Percentiles rank a stretch among this genome's conserved stretches.
Evolutionary conservation across 2,888 invertebrate species (phyloP).

Genomic region (Oxycera nigricornis): DNA sequence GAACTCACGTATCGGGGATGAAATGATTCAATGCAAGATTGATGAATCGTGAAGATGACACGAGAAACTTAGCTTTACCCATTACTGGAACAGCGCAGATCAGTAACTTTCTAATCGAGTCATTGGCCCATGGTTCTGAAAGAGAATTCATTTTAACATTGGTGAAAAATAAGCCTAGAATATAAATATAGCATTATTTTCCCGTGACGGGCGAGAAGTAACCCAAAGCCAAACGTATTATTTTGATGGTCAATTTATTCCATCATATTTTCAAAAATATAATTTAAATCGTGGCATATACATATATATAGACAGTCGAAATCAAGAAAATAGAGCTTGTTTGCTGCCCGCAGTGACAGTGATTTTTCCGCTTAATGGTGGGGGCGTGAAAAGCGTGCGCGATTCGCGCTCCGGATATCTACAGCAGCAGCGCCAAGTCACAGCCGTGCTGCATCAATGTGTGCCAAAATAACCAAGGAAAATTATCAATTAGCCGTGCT

Average conservation of each 20-base stretch:
- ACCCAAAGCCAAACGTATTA: background rate
- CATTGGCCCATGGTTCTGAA: conserved; percentile 46
- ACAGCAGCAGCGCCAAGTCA: background rate
- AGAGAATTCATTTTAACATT: conserved; percentile 1
- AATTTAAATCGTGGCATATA: background rate
- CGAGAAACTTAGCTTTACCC: conserved; percentile 54
- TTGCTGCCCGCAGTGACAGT: background rate
- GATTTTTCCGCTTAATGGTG: background rate
- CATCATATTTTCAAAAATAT: background rate
- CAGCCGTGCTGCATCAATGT: background rate
- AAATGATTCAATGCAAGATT: conserved; percentile 41
- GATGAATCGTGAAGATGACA: conserved; percentile 44
- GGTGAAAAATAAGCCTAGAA: background rate
- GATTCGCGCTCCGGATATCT: conserved; percentile 24
- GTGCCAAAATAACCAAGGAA: conserved; percentile 25
- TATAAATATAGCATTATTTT: background rate
- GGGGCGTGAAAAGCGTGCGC: background rate
- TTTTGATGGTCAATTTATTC: background rate
- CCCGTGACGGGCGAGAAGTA: background rate
- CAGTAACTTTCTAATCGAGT: conserved; percentile 58
- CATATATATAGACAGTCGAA: background rate
- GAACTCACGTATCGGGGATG: conserved; percentile 47
- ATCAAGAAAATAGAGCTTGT: background rate
- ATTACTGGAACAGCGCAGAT: conserved; percentile 61
- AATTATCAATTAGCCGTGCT: conserved; percentile 20